Evolutionary conservation across 2,113 vertebrate genomes (phyloP), one percentile per base, ranked within the genome.

Genomic region (Telmatochromis sp.): DNA sequence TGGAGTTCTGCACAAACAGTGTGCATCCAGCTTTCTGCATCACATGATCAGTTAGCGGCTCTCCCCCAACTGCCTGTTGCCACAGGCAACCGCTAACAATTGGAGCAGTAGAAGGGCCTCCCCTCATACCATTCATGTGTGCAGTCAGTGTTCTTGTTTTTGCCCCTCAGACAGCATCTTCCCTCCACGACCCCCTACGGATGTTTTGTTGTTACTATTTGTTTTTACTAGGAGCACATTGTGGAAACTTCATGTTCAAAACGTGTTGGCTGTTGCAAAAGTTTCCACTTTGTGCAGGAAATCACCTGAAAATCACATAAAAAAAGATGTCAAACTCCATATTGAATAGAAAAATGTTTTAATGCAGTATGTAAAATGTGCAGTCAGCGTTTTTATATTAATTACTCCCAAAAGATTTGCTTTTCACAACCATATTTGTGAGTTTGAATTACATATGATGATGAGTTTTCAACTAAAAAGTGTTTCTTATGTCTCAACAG

Each of bases 401-500:
- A 51, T 49, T 78, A 31, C 40, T 26, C 5, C 13, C 8, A 42
- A 23, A 70, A 26, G 12, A 42, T 42, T 70, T 70, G 7, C 35
- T 68, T 68, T 37, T 45, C 40, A 47, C 23, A 28, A 17, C 9
- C 23, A 49, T 49, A 78, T 49, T 28, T 78, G 70, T 75, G 45
- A 12, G 42, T 78, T 78, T 49, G 70, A 49, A 78, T 49, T 17
- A 33, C 10, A 49, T 8, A 19, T n/a, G 3, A 8, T 31, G 9
- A 19, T 78, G 9, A 51, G 42, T 51, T 51, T 51, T 78, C 17
- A 51, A 13, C 75, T 31, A 37, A 84, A 10, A 65, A 73, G 1
- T 81, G n/a, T 45, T 4, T 31, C 79, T 60, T 49, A 11, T 91
- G 31, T 92, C 31, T 89, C 82, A 81, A 89, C 92, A 99, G 99